Evolutionary conservation across 2,888 invertebrate species (phyloP).

Genomic region (Chromoteleia sp.): DNA sequence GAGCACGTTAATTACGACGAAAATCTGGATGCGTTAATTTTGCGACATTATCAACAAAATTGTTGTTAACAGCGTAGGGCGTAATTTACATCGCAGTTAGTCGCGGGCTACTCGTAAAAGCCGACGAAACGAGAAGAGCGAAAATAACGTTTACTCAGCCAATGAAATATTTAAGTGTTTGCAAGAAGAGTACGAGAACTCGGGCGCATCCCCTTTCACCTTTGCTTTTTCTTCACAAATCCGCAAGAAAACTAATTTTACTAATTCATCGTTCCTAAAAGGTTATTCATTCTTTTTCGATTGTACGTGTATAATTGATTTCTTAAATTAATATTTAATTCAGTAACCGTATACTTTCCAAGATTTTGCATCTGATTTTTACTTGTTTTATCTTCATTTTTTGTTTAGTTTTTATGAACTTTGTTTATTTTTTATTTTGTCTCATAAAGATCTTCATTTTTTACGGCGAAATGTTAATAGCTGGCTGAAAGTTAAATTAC

Average conservation of each 20-base stretch:
- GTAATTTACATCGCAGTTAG: slow-evolving; percentile 35
- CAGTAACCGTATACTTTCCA: too few species aligned
- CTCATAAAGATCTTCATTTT: too few species aligned
- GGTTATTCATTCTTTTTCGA: too few species aligned
- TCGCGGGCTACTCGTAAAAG: slow-evolving; percentile 24
- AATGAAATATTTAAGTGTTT: slow-evolving; percentile 65
- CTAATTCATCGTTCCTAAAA: slow-evolving; percentile 75
- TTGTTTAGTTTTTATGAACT: too few species aligned
- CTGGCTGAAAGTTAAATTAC: too few species aligned
- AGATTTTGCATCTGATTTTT: too few species aligned
- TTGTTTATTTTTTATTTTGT: too few species aligned
- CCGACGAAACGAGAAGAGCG: slow-evolving; percentile 38
- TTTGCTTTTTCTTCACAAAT: slow-evolving; percentile 57
- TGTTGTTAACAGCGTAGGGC: slow-evolving; percentile 5
- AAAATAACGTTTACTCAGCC: slow-evolving; percentile 60
- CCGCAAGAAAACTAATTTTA: slow-evolving; percentile 77
- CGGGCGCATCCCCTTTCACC: slow-evolving; percentile 17
- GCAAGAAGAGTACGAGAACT: slow-evolving; percentile 2
- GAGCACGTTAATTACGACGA: slow-evolving; percentile 4
- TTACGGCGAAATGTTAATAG: too few species aligned
- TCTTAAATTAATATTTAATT: too few species aligned
- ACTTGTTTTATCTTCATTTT: too few species aligned
- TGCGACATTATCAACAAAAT: not conserved
- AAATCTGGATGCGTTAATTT: not conserved
- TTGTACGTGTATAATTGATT: too few species aligned